Conservation (phyloP, 2,113 vertebrate species). For the Pitta sordida region DNA sequence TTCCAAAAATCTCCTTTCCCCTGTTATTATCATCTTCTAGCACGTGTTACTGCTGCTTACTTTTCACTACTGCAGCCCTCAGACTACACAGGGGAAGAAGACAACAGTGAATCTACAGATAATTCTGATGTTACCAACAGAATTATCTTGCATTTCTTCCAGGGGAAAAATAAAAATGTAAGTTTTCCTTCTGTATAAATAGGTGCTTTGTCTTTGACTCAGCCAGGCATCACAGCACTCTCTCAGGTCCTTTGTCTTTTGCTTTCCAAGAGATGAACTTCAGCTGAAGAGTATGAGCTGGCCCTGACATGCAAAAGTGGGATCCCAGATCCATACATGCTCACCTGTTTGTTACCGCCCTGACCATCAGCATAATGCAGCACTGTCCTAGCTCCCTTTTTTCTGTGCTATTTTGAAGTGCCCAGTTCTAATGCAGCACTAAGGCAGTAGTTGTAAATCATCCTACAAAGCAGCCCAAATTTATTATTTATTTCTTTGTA, state of each 20-base stretch:
- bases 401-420: background rate
- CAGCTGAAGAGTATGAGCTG: background rate
- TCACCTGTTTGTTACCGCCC: background rate
- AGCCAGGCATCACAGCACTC: background rate
- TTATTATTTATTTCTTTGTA: background rate
- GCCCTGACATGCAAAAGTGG: background rate
- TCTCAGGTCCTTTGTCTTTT: background rate
- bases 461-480: background rate
- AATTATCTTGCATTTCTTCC: background rate
- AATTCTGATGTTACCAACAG: background rate
- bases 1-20: background rate
- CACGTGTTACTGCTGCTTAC: background rate
- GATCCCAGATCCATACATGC: background rate
- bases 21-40: background rate
- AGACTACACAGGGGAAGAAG: background rate
- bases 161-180: rapidly evolving
- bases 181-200: background rate
- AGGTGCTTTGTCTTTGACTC: background rate
- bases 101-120: background rate
- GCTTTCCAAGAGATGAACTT: background rate
- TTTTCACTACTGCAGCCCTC: background rate
- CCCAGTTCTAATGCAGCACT: background rate
- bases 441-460: too few relatives aligned
- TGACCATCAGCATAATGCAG: background rate
- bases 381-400: background rate